Evolutionary conservation across 92 coral and sea anemone genomes (phyloP).

Genomic region (Palythoa grandis): DNA sequence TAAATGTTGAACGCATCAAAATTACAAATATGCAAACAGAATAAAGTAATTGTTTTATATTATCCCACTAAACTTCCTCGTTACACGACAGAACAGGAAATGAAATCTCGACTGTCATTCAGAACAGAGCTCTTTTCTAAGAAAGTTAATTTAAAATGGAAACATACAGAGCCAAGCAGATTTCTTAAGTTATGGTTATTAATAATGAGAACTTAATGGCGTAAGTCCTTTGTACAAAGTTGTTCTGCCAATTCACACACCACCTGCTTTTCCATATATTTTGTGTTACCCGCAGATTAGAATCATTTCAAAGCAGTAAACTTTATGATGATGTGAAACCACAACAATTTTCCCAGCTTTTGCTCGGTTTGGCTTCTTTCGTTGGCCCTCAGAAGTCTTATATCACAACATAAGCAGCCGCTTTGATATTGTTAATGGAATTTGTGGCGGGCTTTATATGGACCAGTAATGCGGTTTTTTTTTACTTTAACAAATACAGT

Average conservation of each 20-base stretch:
- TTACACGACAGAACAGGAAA: constrained; percentile 32
- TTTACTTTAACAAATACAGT: background rate
- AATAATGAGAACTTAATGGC: background rate
- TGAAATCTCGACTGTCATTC: constrained; percentile 9
- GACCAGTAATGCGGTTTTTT: background rate
- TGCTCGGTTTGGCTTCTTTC: background rate
- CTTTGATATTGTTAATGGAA: background rate
- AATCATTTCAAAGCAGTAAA: background rate
- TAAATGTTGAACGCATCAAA: background rate
- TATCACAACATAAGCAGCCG: background rate
- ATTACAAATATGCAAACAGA: constrained; percentile 7
- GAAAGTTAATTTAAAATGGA: constrained; percentile 1
- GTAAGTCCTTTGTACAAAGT: background rate
- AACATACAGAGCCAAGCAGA: background rate
- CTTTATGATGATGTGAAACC: constrained; percentile 12
- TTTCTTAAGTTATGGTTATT: background rate
- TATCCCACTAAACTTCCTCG: background rate
- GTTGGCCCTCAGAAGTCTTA: background rate
- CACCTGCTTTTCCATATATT: constrained; percentile 37
- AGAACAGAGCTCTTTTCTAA: constrained; percentile 11
- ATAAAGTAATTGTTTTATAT: background rate
- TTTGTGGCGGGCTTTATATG: background rate
- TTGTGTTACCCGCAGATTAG: background rate
- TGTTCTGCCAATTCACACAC: background rate
- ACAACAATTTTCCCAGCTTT: constrained; percentile 19